Evolutionary conservation across 2,113 vertebrate genomes (phyloP).

Genomic region (Odontophorus gujanensis): DNA sequence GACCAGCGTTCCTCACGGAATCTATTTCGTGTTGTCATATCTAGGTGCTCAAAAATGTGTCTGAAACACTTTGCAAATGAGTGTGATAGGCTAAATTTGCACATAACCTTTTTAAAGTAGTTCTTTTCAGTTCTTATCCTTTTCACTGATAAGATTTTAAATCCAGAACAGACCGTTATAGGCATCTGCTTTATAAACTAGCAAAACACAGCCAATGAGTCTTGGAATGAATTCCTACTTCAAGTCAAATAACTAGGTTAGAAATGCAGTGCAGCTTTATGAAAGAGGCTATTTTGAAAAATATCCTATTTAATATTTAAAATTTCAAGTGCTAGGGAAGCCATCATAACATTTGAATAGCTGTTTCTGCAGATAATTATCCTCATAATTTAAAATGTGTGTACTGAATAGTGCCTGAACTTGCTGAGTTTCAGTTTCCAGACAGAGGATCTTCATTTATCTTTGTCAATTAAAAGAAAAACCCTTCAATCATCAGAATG

Average conservation of each 20-base stretch:
- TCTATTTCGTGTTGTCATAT: not conserved
- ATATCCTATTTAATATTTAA: slow-evolving; percentile 30
- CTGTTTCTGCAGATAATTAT: slow-evolving; percentile 56
- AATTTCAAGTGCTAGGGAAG: slow-evolving; percentile 37
- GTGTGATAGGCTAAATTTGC: not conserved
- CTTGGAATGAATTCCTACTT: not conserved
- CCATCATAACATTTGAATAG: slow-evolving; percentile 47
- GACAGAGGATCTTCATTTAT: slow-evolving; percentile 4
- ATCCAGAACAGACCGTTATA: not conserved
- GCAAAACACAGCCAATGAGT: not conserved
- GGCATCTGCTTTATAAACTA: not conserved
- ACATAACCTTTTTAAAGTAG: not conserved
- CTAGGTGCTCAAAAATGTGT: not conserved
- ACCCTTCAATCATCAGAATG: not conserved
- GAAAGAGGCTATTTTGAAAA: slow-evolving; percentile 29
- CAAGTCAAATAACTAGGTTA: slow-evolving; percentile 21
- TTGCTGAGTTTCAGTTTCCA: slow-evolving; percentile 27
- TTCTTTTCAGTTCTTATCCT: not conserved
- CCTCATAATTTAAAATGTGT: not conserved
- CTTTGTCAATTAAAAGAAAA: slow-evolving; percentile 22
- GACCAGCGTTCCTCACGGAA: not conserved
- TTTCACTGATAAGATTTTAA: not conserved
- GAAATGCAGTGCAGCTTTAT: not conserved
- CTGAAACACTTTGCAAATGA: not conserved
- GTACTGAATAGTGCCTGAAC: slow-evolving; percentile 32